Evolutionary conservation across 2,888 invertebrate species (phyloP), one percentile per base, ranked within the genome.

Genomic region (Heteromurus nitidus): DNA sequence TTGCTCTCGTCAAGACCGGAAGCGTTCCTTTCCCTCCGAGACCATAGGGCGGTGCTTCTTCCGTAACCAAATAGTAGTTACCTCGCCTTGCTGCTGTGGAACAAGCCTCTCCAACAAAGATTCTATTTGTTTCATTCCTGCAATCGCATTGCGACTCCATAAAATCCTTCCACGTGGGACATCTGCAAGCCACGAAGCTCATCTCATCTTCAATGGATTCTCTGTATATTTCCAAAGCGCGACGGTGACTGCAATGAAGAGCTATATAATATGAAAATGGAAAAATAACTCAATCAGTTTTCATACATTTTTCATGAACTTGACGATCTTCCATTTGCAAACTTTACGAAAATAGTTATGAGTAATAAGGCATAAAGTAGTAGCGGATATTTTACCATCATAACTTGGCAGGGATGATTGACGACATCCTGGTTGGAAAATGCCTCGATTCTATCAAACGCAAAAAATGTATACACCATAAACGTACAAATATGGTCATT

Each of bases 361-460:
- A 9, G 36, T 44, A 67, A 3, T 3, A 67, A 30, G 7, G 18
- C 11, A 53, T 30, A 69, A 28, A 26, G n/a, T 22, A 20, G 11
- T 44, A 60, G 18, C 18, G 50, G n/a, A 50, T 5, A 60, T 16
- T 24, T 64, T 58, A 83, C 84, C 60, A 5, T 82, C 76, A 67
- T 85, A 85, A n/a, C 65, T 80, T 9, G 83, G 80, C 9, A 82
- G 60, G 7, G 53, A 26, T 2, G 76, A 47, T 13, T 67, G 82
- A 18, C 77, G 74, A 69, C 85, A 85, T 13, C 85, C 85, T 24
- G 85, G 85, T 50, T 85, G 85, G 22, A 82, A 85, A n/a, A 85
- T 85, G 18, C 85, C 85, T 36, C 70, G 42, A 18, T 83, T 83
- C 62, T 80, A 28, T 20, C 67, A 77, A 30, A 9, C 20, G 13